Evolutionary conservation across 2,797 vertebrate species (phyloP).

Genomic region (Aselliscus stoliczkanus): DNA sequence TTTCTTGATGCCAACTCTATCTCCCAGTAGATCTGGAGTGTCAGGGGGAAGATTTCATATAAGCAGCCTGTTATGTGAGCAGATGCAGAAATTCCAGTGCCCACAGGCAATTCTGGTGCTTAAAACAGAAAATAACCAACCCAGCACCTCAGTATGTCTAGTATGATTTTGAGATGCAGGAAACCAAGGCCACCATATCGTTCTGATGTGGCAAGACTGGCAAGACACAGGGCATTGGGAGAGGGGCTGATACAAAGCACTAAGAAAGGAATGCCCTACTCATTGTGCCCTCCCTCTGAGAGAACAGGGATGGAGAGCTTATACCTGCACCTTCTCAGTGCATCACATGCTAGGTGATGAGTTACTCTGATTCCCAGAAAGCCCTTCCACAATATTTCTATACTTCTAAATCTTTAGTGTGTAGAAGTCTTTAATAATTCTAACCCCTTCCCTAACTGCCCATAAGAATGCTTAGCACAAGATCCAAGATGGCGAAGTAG

Average conservation of each 20-base stretch:
- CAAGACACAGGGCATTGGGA: background rate
- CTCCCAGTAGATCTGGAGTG: slow-evolving; percentile 37
- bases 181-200: background rate
- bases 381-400: background rate
- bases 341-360: background rate
- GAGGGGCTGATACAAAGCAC: background rate
- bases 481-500: too few relatives aligned
- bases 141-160: background rate
- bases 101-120: background rate
- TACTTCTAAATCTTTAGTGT: background rate
- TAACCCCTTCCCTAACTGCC: background rate
- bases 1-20: background rate
- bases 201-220: background rate
- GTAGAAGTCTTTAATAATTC: background rate
- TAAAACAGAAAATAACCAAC: slow-evolving; percentile 18
- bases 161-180: background rate
- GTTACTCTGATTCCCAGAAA: background rate
- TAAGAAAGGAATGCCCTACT: background rate
- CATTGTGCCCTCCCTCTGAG: background rate
- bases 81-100: slow-evolving; percentile 47
- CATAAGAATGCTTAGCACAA: background rate
- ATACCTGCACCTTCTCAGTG: background rate
- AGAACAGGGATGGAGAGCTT: background rate
- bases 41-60: slow-evolving; percentile 50
- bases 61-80: slow-evolving; percentile 47